Percentiles rank a stretch among this genome's conserved stretches.
These are phyloP conservation scores for Rutilus rutilus DNA, from an alignment of 2,113 vertebrate species.

Conservation along the genomic window DNA sequence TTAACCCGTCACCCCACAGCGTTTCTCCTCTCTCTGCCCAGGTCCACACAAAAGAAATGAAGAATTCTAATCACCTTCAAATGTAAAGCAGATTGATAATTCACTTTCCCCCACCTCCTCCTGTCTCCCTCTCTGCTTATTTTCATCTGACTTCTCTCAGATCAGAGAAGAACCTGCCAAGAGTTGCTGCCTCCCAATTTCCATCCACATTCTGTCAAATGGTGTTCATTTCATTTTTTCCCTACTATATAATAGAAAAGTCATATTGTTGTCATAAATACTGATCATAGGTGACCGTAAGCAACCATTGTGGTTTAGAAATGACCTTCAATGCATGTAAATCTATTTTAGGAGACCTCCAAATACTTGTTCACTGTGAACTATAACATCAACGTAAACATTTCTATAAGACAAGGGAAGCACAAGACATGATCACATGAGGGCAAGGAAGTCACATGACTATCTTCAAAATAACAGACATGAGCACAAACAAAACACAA, in stretches of 20 bases:
- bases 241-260: not conserved
- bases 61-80: slow-evolving; percentile 81
- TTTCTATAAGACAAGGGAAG: no score
- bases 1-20: slow-evolving; percentile 80
- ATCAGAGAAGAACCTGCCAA: slow-evolving; percentile 23
- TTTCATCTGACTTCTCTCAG: slow-evolving; percentile 43
- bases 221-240: slow-evolving; percentile 5
- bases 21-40: slow-evolving; percentile 71
- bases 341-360: no score
- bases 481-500: no score
- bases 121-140: slow-evolving; percentile 47
- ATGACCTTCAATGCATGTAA: no score
- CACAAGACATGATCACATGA: no score
- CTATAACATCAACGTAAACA: no score
- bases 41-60: slow-evolving; percentile 74
- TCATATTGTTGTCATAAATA: not conserved
- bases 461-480: no score
- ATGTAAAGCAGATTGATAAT: slow-evolving; percentile 79
- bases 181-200: not conserved
- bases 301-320: no score
- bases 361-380: no score
- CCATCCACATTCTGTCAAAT: slow-evolving; percentile 22
- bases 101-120: slow-evolving; percentile 52
- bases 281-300: not conserved
- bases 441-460: no score